Evolutionary conservation across 2,888 invertebrate genomes (phyloP).

Genomic region (Drosophila differens): DNA sequence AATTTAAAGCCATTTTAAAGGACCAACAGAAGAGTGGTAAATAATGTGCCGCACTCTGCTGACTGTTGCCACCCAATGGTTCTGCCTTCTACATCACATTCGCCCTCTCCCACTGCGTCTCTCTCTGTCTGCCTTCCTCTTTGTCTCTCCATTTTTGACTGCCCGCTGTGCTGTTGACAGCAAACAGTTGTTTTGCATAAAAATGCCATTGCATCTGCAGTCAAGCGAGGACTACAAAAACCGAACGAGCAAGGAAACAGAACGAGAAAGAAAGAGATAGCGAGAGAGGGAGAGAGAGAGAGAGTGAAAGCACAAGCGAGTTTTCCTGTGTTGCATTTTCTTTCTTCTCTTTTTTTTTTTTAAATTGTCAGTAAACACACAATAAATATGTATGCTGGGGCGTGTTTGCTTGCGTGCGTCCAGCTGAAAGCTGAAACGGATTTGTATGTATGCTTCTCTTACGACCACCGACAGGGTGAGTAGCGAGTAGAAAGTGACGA

Average conservation of each 20-base stretch:
- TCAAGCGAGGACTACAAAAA: slow-evolving; percentile 28
- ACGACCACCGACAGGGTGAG: neutral
- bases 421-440: slow-evolving; percentile 35
- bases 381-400: slow-evolving; percentile 58
- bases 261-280: slow-evolving; percentile 4
- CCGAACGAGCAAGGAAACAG: slow-evolving; percentile 13
- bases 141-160: neutral
- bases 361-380: slow-evolving; percentile 53
- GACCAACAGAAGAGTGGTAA: slow-evolving; percentile 22
- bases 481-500: neutral
- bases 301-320: slow-evolving; percentile 1
- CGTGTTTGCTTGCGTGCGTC: slow-evolving; percentile 17
- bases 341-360: neutral
- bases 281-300: neutral
- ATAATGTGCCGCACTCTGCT: slow-evolving; percentile 26
- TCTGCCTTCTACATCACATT: slow-evolving; percentile 6
- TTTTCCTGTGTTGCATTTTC: slow-evolving; percentile 41
- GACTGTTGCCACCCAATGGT: slow-evolving; percentile 19
- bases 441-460: slow-evolving; percentile 1
- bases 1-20: slow-evolving; percentile 52
- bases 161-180: slow-evolving; percentile 74
- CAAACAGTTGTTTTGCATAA: slow-evolving; percentile 82
- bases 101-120: neutral
- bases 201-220: slow-evolving; percentile 75
- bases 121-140: neutral